These are phyloP conservation scores for Nesogale talazaci DNA, from an alignment of 2,113 vertebrate species.

Conservation along the genomic window DNA sequence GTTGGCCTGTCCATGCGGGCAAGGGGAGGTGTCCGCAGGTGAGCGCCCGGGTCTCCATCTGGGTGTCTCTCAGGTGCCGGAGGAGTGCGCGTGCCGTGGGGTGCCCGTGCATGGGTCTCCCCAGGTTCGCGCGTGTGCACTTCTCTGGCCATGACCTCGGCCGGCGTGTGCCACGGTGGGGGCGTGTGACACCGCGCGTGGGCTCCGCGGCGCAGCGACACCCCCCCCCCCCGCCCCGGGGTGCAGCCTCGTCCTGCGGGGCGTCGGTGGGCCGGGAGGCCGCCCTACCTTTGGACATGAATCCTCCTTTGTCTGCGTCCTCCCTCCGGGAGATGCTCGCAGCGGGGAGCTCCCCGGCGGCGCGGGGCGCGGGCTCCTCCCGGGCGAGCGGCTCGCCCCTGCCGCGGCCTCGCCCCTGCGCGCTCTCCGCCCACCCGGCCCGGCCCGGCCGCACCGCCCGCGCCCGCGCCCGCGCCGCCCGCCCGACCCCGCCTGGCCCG, in stretches of 20 bases:
- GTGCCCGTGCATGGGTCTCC: background rate
- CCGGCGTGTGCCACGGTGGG: slow-evolving; percentile 40
- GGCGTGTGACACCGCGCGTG: slow-evolving; percentile 69
- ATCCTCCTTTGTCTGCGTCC: slow-evolving; percentile 89
- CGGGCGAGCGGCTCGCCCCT: slow-evolving; percentile 27
- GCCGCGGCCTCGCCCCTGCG: too few species aligned
- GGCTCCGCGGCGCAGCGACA: slow-evolving; percentile 25
- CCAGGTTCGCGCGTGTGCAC: background rate
- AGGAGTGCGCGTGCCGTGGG: background rate
- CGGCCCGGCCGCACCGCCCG: too few species aligned
- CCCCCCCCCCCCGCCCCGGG: background rate
- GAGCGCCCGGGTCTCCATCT: background rate
- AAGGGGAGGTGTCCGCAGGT: background rate
- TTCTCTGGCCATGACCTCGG: background rate
- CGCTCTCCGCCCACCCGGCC: too few species aligned
- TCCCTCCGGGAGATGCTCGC: slow-evolving; percentile 80
- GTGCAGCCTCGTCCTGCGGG: slow-evolving; percentile 45
- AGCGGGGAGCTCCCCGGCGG: slow-evolving; percentile 75
- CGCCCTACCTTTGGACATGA: slow-evolving; percentile 90
- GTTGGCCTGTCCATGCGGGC: background rate
- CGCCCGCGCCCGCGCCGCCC: too few species aligned
- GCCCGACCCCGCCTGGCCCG: too few species aligned
- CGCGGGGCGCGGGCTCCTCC: slow-evolving; percentile 73
- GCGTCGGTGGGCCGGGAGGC: background rate
- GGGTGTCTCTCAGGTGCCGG: slow-evolving; percentile 45